Evolutionary conservation across 2,113 vertebrate species (phyloP).

Genomic region (Atlantisia rogersi): DNA sequence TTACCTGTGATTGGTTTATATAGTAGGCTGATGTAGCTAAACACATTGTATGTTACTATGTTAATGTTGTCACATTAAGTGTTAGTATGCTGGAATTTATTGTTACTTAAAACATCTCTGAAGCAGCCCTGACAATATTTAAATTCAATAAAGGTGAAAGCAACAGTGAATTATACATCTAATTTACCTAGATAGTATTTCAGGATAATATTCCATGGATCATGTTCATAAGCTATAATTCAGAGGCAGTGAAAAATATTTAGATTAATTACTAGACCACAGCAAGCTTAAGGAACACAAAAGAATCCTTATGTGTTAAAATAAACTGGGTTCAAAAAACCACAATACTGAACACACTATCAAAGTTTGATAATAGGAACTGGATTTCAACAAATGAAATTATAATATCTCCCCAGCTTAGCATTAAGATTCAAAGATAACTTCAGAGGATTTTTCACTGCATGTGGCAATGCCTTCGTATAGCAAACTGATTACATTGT

Average conservation of each 20-base stretch:
- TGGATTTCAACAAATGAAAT: neutral
- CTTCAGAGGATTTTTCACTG: neutral
- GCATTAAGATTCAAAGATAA: neutral
- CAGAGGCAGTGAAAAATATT: neutral
- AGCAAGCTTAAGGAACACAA: neutral
- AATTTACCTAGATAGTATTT: neutral
- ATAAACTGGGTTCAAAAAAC: neutral
- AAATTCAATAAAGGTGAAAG: neutral
- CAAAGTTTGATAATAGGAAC: neutral
- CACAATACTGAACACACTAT: neutral
- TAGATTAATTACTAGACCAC: neutral
- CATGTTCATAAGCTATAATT: neutral
- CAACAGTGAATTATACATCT: neutral
- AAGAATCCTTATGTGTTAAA: neutral
- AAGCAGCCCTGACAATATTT: neutral
- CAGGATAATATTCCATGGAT: neutral
- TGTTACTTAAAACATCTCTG: neutral
- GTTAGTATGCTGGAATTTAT: neutral
- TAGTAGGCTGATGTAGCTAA: neutral
- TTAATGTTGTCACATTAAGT: neutral
- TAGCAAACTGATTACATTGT: neutral
- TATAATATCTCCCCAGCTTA: neutral
- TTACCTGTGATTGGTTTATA: neutral
- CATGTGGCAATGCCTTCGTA: neutral
- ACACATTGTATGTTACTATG: neutral